Conservation (phyloP, 2,888 invertebrate species). For the Dicyrtomina minuta region DNA sequence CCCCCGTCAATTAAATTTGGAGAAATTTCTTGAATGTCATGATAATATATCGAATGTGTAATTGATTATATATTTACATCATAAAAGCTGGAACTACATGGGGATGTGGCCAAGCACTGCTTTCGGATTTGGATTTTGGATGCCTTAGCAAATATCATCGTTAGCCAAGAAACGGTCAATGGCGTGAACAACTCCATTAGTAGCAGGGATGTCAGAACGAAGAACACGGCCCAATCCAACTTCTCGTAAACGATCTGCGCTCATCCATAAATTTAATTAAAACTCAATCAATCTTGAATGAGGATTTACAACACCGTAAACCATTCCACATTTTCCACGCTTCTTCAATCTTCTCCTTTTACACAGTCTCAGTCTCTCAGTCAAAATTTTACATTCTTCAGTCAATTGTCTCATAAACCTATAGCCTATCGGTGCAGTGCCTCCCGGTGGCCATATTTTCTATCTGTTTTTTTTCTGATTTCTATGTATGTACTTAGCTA, state of each 20-base stretch:
- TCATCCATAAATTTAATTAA: constrained; percentile 37
- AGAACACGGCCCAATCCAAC: constrained; percentile 52
- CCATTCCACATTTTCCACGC: not conserved
- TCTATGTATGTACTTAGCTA: no score
- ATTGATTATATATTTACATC: no score
- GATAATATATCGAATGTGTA: no score
- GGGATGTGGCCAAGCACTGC: no score
- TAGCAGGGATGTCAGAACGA: constrained; percentile 52
- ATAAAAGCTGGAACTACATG: no score
- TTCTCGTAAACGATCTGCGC: constrained; percentile 50
- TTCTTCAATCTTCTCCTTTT: not conserved
- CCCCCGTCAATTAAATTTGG: no score
- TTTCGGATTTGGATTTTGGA: no score
- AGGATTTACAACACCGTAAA: not conserved
- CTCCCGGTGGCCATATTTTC: no score
- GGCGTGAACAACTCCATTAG: constrained; percentile 53
- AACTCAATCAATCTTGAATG: constrained; percentile 30
- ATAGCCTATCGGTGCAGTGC: not conserved
- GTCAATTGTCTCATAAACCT: not conserved
- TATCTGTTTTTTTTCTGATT: no score
- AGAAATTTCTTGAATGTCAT: no score
- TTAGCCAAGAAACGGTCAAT: constrained; percentile 52
- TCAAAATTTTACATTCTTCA: no score
- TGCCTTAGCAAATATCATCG: constrained; percentile 50
- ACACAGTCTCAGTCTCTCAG: not conserved